These are phyloP conservation scores for Eretmocerus hayati DNA, from an alignment of 2,888 invertebrate species.

Conservation along the genomic window DNA sequence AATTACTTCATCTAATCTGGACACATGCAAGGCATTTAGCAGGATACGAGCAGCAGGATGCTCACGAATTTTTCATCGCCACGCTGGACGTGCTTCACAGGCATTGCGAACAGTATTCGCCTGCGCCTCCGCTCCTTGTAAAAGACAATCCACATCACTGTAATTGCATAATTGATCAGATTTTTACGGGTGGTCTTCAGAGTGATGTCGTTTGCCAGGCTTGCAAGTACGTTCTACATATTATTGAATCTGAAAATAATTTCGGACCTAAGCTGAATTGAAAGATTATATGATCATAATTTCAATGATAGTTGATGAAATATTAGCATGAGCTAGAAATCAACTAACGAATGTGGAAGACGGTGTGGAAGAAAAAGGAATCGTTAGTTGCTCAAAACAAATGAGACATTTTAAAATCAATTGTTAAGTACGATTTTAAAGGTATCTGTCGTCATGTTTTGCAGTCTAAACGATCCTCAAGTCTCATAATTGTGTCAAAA, in stretches of 20 bases:
- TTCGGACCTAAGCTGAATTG: no score
- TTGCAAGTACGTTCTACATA: conserved; percentile 63
- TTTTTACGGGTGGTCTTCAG: conserved; percentile 92
- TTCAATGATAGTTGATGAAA: no score
- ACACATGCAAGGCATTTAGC: conserved; percentile 92
- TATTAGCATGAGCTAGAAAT: no score
- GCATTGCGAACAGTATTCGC: conserved; percentile 54
- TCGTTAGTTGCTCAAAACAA: no score
- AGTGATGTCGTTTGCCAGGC: conserved; percentile 94
- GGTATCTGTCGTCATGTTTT: no score
- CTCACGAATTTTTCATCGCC: conserved; percentile 97
- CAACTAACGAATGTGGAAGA: no score
- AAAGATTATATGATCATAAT: no score
- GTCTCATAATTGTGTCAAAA: no score
- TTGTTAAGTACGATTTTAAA: no score
- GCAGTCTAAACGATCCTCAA: no score
- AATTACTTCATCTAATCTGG: conserved; percentile 90
- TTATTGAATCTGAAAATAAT: not conserved
- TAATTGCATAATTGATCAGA: conserved; percentile 94
- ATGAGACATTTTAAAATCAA: no score
- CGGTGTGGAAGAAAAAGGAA: no score
- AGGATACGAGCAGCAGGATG: conserved; percentile 96
- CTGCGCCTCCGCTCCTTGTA: conserved; percentile 40
- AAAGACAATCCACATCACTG: conserved; percentile 56
- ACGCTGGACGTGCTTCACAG: conserved; percentile 87